Evolutionary conservation across 2,797 vertebrate species (phyloP).

Genomic region (Paramormyrops hopkinsi): DNA sequence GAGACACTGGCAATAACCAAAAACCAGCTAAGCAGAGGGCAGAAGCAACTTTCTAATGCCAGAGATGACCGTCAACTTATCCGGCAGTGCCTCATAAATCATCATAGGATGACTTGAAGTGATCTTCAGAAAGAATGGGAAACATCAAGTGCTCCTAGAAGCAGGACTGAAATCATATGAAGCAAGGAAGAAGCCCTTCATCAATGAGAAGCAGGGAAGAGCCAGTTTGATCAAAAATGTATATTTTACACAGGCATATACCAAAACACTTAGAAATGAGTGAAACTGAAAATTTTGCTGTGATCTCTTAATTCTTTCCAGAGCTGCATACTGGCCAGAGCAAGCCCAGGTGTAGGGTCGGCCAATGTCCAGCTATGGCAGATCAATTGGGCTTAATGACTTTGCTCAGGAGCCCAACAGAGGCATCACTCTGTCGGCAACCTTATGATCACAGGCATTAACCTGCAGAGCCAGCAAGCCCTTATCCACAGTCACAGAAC

Average conservation of each 20-base stretch:
- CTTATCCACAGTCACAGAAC: not conserved
- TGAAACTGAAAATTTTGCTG: not conserved
- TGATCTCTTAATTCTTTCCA: not conserved
- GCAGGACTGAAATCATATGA: not conserved
- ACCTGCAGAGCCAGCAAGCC: not conserved
- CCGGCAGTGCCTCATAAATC: not conserved
- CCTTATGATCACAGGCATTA: not conserved
- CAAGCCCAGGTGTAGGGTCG: not conserved
- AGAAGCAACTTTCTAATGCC: not conserved
- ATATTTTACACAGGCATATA: not conserved
- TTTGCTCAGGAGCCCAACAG: not conserved
- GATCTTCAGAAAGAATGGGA: not conserved
- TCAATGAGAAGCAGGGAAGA: not conserved
- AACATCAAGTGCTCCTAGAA: not conserved
- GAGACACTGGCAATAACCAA: not conserved
- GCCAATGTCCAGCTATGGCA: not conserved
- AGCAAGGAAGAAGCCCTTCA: not conserved
- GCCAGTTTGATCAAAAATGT: not conserved
- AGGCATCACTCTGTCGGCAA: not conserved
- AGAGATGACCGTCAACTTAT: not conserved
- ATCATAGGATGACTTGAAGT: not conserved
- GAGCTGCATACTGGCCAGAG: not conserved
- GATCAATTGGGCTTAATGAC: not conserved
- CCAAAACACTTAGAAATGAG: not conserved
- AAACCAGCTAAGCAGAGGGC: not conserved